Percentiles rank a stretch among this genome's conserved stretches.
Conservation (phyloP, 2,888 invertebrate genomes). For the Ephialtes manifestator region DNA sequence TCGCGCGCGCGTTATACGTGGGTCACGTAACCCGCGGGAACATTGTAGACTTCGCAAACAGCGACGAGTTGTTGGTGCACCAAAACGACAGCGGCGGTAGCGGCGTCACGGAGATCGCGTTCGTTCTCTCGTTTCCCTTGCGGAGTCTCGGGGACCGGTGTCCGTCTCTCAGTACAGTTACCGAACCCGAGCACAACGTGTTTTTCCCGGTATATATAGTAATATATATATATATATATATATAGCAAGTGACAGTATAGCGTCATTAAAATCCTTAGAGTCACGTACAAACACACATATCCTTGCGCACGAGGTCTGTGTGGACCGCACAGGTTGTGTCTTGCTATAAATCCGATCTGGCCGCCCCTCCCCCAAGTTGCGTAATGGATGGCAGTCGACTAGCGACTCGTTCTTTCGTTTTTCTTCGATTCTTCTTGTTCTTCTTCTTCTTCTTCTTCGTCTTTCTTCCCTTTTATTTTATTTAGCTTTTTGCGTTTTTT, state of each 20-base stretch:
- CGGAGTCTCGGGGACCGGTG: background rate
- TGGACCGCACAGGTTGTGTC: slow-evolving; percentile 30
- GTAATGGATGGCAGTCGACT: slow-evolving; percentile 51
- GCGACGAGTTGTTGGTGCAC: slow-evolving; percentile 20
- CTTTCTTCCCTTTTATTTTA: slow-evolving; percentile 20
- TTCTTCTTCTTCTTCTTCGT: too few relatives aligned
- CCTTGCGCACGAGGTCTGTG: slow-evolving; percentile 6
- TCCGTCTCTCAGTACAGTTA: slow-evolving; percentile 4
- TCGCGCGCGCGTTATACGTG: slow-evolving; percentile 57
- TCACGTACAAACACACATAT: slow-evolving; percentile 34
- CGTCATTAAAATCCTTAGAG: slow-evolving; percentile 49
- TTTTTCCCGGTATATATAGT: background rate
- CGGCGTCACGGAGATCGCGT: slow-evolving; percentile 13
- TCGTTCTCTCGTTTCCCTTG: background rate
- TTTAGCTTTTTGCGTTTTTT: background rate
- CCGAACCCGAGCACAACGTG: slow-evolving; percentile 5
- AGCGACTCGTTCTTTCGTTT: slow-evolving; percentile 35
- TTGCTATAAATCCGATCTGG: slow-evolving; percentile 58
- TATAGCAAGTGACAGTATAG: background rate
- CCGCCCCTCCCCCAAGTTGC: slow-evolving; percentile 55
- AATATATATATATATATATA: background rate
- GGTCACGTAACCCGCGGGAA: slow-evolving; percentile 61
- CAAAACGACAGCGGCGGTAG: background rate
- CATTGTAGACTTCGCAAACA: slow-evolving; percentile 38
- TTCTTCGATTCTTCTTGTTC: slow-evolving; percentile 8